Conservation (phyloP, 1,140 invertebrate genomes). For the Apis florea region DNA sequence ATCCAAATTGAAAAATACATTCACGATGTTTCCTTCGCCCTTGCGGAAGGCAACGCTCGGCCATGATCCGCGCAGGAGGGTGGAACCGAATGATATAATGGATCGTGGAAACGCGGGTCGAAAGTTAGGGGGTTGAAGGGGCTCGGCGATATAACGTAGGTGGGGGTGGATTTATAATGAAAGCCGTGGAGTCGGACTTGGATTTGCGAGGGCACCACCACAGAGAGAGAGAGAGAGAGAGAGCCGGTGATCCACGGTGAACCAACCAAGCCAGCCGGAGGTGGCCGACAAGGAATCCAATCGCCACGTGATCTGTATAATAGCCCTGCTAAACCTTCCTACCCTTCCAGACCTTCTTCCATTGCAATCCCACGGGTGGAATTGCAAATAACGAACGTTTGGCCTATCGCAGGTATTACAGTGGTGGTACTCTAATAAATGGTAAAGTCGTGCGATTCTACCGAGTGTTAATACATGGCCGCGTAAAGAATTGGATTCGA, state of each 20-base stretch:
- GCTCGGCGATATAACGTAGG: conserved; percentile 54
- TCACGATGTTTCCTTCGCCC: conserved; percentile 65
- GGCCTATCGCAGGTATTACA: conserved; percentile 60
- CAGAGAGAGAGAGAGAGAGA: background rate
- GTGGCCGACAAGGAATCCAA: conserved; percentile 74
- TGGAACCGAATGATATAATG: conserved; percentile 74
- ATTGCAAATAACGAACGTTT: conserved; percentile 74
- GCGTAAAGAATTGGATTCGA: no score
- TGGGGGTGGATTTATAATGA: conserved; percentile 80
- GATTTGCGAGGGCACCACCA: conserved; percentile 76
- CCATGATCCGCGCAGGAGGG: conserved; percentile 35
- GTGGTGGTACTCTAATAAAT: no score
- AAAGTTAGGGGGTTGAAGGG: conserved; percentile 75
- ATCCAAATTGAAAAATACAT: conserved; percentile 73
- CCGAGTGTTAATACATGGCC: no score
- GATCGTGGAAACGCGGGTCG: conserved; percentile 75
- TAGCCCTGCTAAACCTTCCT: conserved; percentile 72
- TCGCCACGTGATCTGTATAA: conserved; percentile 79
- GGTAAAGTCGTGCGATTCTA: no score
- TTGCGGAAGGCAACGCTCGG: conserved; percentile 1
- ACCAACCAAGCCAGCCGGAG: conserved; percentile 52
- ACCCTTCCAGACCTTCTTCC: conserved; percentile 10
- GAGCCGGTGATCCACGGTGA: conserved; percentile 40
- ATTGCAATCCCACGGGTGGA: conserved; percentile 70
- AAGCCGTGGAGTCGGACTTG: conserved; percentile 77